Percentiles rank a stretch among this genome's conserved stretches.
Conservation (phyloP, 2,797 vertebrate genomes). For the Todus mexicanus region DNA sequence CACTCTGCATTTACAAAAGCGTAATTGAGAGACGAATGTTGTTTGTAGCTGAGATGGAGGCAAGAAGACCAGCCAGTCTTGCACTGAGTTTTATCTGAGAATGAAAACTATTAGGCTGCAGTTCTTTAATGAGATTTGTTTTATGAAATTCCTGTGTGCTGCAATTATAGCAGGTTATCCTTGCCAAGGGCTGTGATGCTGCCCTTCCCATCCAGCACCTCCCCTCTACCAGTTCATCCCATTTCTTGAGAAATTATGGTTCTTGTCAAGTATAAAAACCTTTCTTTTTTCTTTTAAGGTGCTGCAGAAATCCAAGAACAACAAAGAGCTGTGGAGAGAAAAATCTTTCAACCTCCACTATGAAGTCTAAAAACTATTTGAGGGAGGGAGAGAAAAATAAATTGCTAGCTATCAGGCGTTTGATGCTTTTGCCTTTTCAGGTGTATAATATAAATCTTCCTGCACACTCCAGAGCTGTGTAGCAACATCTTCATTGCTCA, state of each 20-base stretch:
- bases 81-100: background rate
- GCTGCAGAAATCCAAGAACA: background rate
- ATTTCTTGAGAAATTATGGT: background rate
- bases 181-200: background rate
- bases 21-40: background rate
- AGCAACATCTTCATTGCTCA: background rate
- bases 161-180: background rate
- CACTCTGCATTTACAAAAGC: background rate
- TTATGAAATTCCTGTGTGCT: background rate
- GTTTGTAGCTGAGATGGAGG: background rate
- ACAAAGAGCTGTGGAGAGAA: background rate
- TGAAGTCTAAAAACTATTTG: background rate
- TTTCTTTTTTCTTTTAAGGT: background rate
- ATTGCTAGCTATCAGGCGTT: background rate
- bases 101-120: background rate
- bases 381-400: background rate
- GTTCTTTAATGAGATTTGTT: background rate
- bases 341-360: background rate
- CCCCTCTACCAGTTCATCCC: background rate
- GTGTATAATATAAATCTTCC: background rate
- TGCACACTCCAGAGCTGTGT: background rate
- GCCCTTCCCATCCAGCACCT: background rate
- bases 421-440: background rate
- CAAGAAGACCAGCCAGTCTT: background rate
- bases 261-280: background rate